Percentiles rank a stretch among this genome's conserved stretches.
phyloP scores from a whole-genome alignment of 2,113 vertebrate species.

The Dipodomys spectabilis region DNA sequence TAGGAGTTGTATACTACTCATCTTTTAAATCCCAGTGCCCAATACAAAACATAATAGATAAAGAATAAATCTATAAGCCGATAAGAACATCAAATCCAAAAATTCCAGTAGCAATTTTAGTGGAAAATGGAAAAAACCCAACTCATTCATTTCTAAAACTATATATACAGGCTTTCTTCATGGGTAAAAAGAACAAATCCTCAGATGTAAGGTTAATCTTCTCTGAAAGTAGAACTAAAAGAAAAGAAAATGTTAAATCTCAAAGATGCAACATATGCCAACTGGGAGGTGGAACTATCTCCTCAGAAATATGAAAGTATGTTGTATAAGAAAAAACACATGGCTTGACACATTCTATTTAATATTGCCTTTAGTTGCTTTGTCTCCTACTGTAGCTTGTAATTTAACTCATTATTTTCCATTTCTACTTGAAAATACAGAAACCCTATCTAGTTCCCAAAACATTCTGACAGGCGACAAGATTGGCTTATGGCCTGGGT shows the following conservation, averaged over 20 bases:
- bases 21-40: not conserved
- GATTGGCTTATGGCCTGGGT: not conserved
- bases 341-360: not conserved
- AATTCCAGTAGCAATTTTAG: not conserved
- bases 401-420: not conserved
- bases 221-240: not conserved
- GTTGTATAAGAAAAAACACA: not conserved
- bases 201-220: slow-evolving; percentile 31
- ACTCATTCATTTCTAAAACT: slow-evolving; percentile 44
- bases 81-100: slow-evolving; percentile 4
- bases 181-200: not conserved
- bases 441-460: not conserved
- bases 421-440: not conserved
- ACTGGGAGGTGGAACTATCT: not conserved
- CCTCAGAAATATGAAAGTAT: not conserved
- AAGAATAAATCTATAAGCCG: not conserved
- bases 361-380: not conserved
- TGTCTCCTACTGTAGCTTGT: not conserved
- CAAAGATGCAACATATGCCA: not conserved
- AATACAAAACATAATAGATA: not conserved
- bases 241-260: not conserved
- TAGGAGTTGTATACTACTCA: not conserved
- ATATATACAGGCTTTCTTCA: not conserved
- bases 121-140: not conserved
- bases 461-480: not conserved